Evolutionary conservation across 1,140 invertebrate genomes (phyloP).

Genomic region (Physella acuta): DNA sequence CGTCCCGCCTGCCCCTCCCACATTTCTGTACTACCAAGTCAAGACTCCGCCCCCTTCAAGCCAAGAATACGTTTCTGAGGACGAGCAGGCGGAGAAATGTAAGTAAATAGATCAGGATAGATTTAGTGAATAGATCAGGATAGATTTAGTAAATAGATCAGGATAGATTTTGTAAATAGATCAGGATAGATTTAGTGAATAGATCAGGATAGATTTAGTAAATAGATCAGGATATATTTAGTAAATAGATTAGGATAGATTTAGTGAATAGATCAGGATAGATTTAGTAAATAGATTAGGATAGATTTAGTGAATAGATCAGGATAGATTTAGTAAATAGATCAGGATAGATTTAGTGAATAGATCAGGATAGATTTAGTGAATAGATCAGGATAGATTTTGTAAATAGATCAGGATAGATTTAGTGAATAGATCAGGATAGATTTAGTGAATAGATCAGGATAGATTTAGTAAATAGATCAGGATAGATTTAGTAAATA

Average conservation of each 20-base stretch:
- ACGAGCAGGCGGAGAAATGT: neutral
- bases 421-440: too few relatives aligned
- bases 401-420: too few relatives aligned
- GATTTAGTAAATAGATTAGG: neutral
- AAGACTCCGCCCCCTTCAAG: conserved; percentile 1
- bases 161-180: neutral
- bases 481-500: too few relatives aligned
- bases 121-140: neutral
- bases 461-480: too few relatives aligned
- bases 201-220: neutral
- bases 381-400: too few relatives aligned
- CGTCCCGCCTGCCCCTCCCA: neutral
- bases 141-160: neutral
- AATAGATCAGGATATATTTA: neutral
- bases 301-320: too few relatives aligned
- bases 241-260: neutral
- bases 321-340: too few relatives aligned
- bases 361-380: too few relatives aligned
- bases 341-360: too few relatives aligned
- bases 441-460: too few relatives aligned
- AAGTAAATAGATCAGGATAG: neutral
- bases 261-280: neutral
- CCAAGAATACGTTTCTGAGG: neutral
- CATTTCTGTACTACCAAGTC: conserved; percentile 9
- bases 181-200: neutral